Conservation (phyloP, 2,113 vertebrate species). For the Camarhynchus parvulus region DNA sequence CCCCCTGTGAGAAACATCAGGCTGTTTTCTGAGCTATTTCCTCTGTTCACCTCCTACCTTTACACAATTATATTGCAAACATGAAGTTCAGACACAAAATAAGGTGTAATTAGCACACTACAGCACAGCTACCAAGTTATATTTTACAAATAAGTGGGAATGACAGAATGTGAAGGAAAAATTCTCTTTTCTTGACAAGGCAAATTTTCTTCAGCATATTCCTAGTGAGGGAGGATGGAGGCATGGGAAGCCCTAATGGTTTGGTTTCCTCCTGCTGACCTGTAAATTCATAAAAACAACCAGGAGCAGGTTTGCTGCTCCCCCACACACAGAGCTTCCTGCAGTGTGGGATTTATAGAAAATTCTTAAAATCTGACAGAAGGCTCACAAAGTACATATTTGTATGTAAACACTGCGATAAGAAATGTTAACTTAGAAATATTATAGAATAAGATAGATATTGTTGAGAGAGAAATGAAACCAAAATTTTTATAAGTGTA, state of each 20-base stretch:
- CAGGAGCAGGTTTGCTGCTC: not conserved
- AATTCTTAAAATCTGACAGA: not conserved
- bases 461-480: not conserved
- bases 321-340: not conserved
- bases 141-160: not conserved
- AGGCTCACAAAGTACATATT: not conserved
- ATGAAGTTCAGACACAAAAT: not conserved
- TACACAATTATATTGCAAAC: not conserved
- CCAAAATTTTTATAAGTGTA: not conserved
- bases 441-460: not conserved
- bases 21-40: not conserved
- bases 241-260: not conserved
- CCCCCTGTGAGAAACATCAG: not conserved
- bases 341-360: not conserved
- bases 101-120: not conserved
- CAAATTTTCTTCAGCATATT: not conserved
- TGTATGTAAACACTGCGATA: not conserved
- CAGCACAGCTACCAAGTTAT: not conserved
- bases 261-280: not conserved
- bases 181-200: not conserved
- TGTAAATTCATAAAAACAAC: not conserved
- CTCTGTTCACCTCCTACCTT: not conserved
- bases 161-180: not conserved
- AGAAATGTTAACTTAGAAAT: not conserved
- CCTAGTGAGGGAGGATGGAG: not conserved